phyloP scores from a whole-genome alignment of 1,140 invertebrate genomes.

The Dendroctonus ponderosae region DNA sequence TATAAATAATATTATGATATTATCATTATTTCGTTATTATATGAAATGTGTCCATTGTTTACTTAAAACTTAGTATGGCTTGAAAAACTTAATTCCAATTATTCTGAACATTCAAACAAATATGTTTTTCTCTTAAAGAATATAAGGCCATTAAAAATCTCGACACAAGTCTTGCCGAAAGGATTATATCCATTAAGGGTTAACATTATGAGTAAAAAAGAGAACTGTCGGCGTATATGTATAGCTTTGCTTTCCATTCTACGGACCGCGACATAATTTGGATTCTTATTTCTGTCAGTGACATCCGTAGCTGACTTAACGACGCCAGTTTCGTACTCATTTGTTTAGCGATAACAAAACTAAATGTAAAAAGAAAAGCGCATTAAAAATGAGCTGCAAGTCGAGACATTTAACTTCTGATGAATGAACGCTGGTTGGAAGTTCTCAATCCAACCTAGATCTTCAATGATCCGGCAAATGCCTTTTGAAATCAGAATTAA shows the following conservation, averaged over 20 bases:
- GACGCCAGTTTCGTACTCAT: constrained; percentile 6
- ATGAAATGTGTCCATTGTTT: too few species aligned
- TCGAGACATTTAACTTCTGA: constrained; percentile 6
- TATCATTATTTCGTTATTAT: too few species aligned
- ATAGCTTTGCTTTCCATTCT: neutral
- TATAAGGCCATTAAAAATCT: too few species aligned
- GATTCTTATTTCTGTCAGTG: constrained; percentile 15
- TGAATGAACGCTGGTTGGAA: neutral
- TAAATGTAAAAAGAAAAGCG: neutral
- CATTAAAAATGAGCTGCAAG: constrained; percentile 11
- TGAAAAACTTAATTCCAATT: too few species aligned
- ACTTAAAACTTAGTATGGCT: too few species aligned
- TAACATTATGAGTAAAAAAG: neutral
- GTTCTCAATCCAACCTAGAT: neutral
- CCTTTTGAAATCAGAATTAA: too few species aligned
- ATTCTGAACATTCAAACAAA: too few species aligned
- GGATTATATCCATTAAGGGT: too few species aligned
- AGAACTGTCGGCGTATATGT: neutral
- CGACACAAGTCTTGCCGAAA: neutral
- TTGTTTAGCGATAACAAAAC: constrained; percentile 21
- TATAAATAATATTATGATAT: too few species aligned
- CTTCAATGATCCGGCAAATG: too few species aligned
- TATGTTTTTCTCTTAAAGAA: too few species aligned
- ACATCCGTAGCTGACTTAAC: constrained; percentile 19
- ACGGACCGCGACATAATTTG: constrained; percentile 12